Evolutionary conservation across 2,797 vertebrate genomes (phyloP), one percentile per base, ranked within the genome.

Genomic region (Danio jaintianensis): DNA sequence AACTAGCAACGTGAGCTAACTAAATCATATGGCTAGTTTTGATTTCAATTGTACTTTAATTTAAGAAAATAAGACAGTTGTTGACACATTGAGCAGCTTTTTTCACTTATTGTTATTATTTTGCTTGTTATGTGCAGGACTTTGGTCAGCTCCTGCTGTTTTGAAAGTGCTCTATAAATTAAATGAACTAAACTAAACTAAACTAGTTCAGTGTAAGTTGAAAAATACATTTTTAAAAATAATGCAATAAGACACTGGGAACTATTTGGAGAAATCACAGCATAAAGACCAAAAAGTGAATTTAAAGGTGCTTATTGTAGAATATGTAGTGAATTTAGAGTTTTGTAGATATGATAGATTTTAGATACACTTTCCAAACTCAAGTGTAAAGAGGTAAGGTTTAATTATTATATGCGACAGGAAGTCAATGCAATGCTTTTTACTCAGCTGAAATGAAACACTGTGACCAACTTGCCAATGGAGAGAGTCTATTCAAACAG

Each of bases 401-500:
- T 52, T 42, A 38, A 52, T 53, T 16, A 53, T 40, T 53, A 47
- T 42, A 11, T 53, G 47, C 52, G n/a, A 40, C 73, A 75, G 47
- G 11, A 64, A 13, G 18, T 42, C 11, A n/a, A 63, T 64, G 47
- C n/a, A 22, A 42, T 64, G 38, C 38, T 18, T 64, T 45, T 58
- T 47, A 47, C 40, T 58, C 47, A 4, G 22, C 7, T 45, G 18
- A 58, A 72, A 29, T 42, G 3, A 53, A 75, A 52, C 10, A 9
- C 18, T 53, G 52, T 56, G 52, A 16, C 38, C 38, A 55, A 43
- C 38, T 42, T 69, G 36, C 48, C 38, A 53, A 45, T 29, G 18
- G 13, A 9, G 20, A 63, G 13, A 16, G 18, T 53, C 74, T 66
- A 55, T 55, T 66, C 38, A 76, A 29, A 66, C 48, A 48, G 48